Evolutionary conservation across 2,888 invertebrate species (phyloP), one percentile per base, ranked within the genome.

Genomic region (Malthinus seriepunctatus): DNA sequence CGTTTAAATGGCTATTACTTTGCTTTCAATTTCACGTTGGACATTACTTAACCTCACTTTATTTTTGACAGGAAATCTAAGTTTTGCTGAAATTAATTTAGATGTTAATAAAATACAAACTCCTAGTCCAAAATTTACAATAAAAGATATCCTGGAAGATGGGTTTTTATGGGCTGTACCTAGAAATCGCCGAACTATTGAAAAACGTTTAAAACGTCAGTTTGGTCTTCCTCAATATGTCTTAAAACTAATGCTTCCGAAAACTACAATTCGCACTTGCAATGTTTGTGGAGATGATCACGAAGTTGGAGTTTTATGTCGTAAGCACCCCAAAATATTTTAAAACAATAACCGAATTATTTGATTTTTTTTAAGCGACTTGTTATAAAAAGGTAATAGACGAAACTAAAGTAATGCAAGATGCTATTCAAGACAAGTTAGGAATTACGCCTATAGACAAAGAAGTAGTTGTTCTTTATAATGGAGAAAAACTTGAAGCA

Each of bases 81-180:
- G 73, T 47, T 64, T 75, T 23, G 65, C 74, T 12, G 73, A 68
- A 14, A 64, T 69, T 12, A 67, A 68, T 59, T 35, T 63, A 12
- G 58, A 58, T 14, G n/a, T 46, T 6, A 12, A 47, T 12, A n/a
- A n/a, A n/a, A 32, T 45, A 32, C 48, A 52, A 37, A 46, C 59
- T 38, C 37, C 54, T 32, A 51, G 68, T 11, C 76, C 73, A 57
- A 75, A 75, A 49, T 82, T 83, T 67, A 82, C 84, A 1, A 64
- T 91, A 6, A 85, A 86, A 69, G 85, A 89, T 64, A 74, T 91
- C 10, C 76, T 90, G 46, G 86, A 86, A 1, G 86, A 91, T 78
- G 90, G 90, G 1, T 83, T 93, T 63, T 75, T 95, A 12, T 88
- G 90, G 85, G 95, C 88, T 47, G 93, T 90, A 1, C 96, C 94